Evolutionary conservation across 2,113 vertebrate species (phyloP), one percentile per base, ranked within the genome.

Genomic region (Alouatta palliata): DNA sequence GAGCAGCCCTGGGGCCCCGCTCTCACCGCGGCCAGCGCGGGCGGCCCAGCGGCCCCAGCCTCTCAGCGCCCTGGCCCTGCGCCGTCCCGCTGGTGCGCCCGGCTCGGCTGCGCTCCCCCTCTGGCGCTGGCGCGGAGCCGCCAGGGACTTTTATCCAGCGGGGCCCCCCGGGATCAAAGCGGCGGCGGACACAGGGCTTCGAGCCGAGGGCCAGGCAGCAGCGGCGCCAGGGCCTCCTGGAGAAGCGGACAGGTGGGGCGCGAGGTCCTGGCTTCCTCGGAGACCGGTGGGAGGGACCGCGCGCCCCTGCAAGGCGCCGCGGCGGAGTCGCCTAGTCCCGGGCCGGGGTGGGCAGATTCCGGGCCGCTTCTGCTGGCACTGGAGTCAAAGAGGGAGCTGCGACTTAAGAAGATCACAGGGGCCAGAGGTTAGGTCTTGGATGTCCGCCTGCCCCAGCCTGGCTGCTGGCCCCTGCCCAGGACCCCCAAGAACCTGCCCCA

Each of bases 131-230:
- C 97, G 96, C 85, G 40, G 87, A 85, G 96, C 97, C 95, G 92
- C 97, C 88, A 71, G 86, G 91, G 93, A 97, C 97, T 97, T 97
- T 97, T 97, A 97, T 97, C 94, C 97, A 73, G 97, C 96, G 27
- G 92, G 97, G 97, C 83, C 95, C 95, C 97, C 95, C 92, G 87
- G 97, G 98, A 97, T 98, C 97, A 98, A 98, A 98, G 97, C 95
- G 96, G 81, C 94, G 87, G 97, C 96, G 97, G 98, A 96, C 96
- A 75, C 94, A 77, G 85, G 94, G 94, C 96, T 97, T 91, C 56
- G 95, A 61, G 96, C 93, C 68, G 71, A 94, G 93, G 96, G 93
- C 90, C 89, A 56, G 47, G 87, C 94, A 47, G 90, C 64, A 35
- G 66, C 23, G 58, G 68, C 70, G 87, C 92, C 71, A 82, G 73